Evolutionary conservation across 2,113 vertebrate species (phyloP), one percentile per base, ranked within the genome.

Genomic region (Malurus cyaneus): DNA sequence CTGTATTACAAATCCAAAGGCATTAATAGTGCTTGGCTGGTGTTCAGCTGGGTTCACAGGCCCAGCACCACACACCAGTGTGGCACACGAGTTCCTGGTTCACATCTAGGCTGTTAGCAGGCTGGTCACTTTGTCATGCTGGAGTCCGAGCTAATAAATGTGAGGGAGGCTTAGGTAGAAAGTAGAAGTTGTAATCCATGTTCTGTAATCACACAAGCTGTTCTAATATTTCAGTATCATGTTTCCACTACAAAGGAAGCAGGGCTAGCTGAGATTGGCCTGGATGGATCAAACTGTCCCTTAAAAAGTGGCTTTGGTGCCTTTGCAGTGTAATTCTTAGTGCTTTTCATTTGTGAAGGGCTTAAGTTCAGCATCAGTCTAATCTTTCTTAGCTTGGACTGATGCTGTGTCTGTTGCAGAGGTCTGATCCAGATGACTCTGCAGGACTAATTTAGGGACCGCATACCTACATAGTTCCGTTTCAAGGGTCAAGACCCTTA

Each of bases 111-210:
- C 49, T 46, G 41, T 10, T 31, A 87, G 41, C 60, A 87, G 73
- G 19, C 23, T 34, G 20, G 12, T 56, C 56, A 13, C 65, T 74
- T 70, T 44, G 8, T 67, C 36, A 8, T 18, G 4, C 19, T 31
- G 32, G 24, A 72, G 28, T 53, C 19, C 0, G 0, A 73, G 29
- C 11, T 72, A 53, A 44, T 34, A 57, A 79, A 77, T 3, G 5
- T 17, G 25, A 88, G 28, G 28, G 41, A 93, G 46, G 29, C 31
- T 82, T 82, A 86, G 47, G 50, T 24, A 46, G n/a, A 79, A 73
- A 60, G 41, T 39, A 65, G 47, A 56, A 79, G 8, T 57, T 91
- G 74, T 91, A 53, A 60, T 62, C 49, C 0, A 0, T 44, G 44
- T 49, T 88, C 64, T 89, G 19, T 70, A 69, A 59, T 73, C 3